phyloP scores from a whole-genome alignment of 1,140 invertebrate species.

The Solenopsis invicta region DNA sequence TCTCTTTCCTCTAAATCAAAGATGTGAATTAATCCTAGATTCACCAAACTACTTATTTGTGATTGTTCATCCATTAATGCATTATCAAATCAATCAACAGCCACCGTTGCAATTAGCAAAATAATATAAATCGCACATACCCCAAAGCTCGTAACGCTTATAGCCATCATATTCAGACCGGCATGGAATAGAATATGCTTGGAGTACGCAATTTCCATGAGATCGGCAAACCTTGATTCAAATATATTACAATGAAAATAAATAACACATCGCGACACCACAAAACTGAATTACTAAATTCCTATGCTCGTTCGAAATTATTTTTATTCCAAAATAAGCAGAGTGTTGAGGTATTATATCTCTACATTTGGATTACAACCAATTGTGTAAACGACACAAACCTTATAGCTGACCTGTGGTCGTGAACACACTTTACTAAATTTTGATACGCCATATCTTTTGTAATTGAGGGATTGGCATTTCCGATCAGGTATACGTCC shows the following conservation, averaged over 20 bases:
- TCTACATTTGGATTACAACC: neutral
- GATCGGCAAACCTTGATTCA: slow-evolving; percentile 37
- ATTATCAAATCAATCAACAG: neutral
- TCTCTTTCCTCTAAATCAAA: neutral
- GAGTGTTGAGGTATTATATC: neutral
- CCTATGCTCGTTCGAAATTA: neutral
- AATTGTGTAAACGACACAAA: slow-evolving; percentile 12
- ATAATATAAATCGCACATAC: slow-evolving; percentile 38
- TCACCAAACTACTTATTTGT: neutral
- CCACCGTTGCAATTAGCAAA: neutral
- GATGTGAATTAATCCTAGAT: neutral
- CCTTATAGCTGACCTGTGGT: slow-evolving; percentile 46
- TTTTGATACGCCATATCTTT: slow-evolving; percentile 53
- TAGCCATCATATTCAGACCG: slow-evolving; percentile 44
- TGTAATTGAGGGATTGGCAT: neutral
- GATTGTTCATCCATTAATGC: neutral
- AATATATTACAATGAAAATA: neutral
- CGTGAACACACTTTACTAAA: slow-evolving; percentile 34
- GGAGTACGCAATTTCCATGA: slow-evolving; percentile 47
- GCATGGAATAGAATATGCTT: slow-evolving; percentile 43
- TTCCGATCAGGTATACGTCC: neutral
- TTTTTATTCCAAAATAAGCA: neutral
- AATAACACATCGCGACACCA: neutral
- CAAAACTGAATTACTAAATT: neutral
- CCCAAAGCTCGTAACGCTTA: slow-evolving; percentile 47